Evolutionary conservation across 2,888 invertebrate species (phyloP), one percentile per base, ranked within the genome.

Genomic region (Tortricodes alternella): DNA sequence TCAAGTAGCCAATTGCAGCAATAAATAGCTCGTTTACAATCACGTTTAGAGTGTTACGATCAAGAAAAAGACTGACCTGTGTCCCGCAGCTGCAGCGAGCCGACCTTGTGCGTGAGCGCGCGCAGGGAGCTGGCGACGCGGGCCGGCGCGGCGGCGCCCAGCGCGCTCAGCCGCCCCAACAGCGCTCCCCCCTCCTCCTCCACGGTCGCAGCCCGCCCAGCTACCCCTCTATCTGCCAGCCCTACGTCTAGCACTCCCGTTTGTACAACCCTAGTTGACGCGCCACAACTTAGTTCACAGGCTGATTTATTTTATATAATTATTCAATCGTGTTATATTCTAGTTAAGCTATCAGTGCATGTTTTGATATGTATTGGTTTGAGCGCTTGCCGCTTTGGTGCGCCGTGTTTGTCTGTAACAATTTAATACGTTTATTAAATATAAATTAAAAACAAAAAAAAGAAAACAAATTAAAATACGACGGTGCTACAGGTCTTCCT

Each of bases 121-220:
- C 93, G 92, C 85, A 95, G 93, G 87, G 94, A 94, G 88, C 92
- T 93, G 80, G 95, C 94, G 77, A 94, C 94, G 72, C 94, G 92
- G 81, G 93, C 92, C 70, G 93, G 94, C 79, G 94, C 92, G 78
- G 93, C 93, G 78, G 93, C 93, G 74, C 93, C 93, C 79, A 94
- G 92, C 87, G 92, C 92, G 78, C 92, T 93, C 83, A 93, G 89
- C 89, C 93, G 92, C 82, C 93, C 93, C 80, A 93, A 89, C 92
- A 94, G 92, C 80, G 92, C 92, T 67, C 78, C 81, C 59, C 83
- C 86, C 76, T 91, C 91, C 85, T 91, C 92, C 91, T 92, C 92
- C 74, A 75, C 29, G 11, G 29, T 87, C 77, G 69, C 72, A 69
- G 67, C 71, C 65, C 65, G 76, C 74, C 78, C 74, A 76, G 63